Evolutionary conservation across 1,140 invertebrate genomes (phyloP), one percentile per base, ranked within the genome.

Genomic region (Chrysopa pallens): DNA sequence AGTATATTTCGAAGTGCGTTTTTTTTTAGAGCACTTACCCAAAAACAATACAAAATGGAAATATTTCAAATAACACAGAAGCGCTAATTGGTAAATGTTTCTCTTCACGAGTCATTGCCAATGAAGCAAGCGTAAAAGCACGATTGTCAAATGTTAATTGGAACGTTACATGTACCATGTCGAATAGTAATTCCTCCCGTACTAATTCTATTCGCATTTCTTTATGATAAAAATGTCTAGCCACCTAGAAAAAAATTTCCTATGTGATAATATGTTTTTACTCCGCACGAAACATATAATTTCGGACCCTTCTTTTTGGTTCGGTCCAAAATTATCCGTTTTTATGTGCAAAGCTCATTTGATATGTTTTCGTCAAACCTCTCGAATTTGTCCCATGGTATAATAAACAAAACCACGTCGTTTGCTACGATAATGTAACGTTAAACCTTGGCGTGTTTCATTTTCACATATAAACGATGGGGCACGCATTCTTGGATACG

Each of bases 381-480:
- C 82, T 58, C 84, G 73, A 40, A 96, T 94, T 62, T 96, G 91
- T 6, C 93, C 93, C 79, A 93, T 94, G 1, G 92, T 91, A 55
- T 97, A 98, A 61, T 92, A 90, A 2, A 95, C 79, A 58, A 91
- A 96, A 0, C 91, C 91, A 40, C 84, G 70, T 43, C 92, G 62
- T 63, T 91, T 93, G 44, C 87, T 93, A 37, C 92, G 70, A 58
- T 94, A 94, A 63, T 96, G 92, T 31, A 97, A 68, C 1, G 87
- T 90, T 36, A 96, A 66, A 4, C 93, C 92, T 56, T 84, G 79
- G 40, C 80, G 73, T 0, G 85, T 88, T 62, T 98, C 93, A 55
- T 92, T 89, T 61, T 95, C 90, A 55, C 91, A 93, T 50, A 94
- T 94, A 58, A 96, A 96, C 42, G 88, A 93, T 1, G 93, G 93